phyloP scores from a whole-genome alignment of 2,888 invertebrate genomes.

The Cetonia aurata region DNA sequence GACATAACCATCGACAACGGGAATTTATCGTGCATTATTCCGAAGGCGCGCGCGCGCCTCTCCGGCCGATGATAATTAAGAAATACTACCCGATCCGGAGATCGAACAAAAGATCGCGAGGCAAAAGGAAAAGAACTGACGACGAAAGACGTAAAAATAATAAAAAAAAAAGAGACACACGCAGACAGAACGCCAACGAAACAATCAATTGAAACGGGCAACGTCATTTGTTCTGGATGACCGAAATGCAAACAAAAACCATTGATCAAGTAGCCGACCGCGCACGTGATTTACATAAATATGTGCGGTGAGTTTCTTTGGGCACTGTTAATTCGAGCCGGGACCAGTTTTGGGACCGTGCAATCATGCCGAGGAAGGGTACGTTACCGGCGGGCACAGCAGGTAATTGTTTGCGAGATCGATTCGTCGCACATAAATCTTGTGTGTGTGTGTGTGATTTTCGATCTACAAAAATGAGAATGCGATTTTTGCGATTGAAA shows the following conservation, averaged over 20 bases:
- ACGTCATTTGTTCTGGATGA: slow-evolving; percentile 36
- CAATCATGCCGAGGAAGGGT: slow-evolving; percentile 13
- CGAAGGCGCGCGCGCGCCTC: neutral
- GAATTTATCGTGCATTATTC: slow-evolving; percentile 9
- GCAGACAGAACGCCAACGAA: slow-evolving; percentile 15
- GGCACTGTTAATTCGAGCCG: slow-evolving; percentile 7
- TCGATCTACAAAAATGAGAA: slow-evolving; percentile 14
- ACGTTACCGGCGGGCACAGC: slow-evolving; percentile 17
- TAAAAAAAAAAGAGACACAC: slow-evolving; percentile 2
- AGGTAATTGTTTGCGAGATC: slow-evolving; percentile 6
- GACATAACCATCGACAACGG: slow-evolving; percentile 22
- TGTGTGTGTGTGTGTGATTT: slow-evolving; percentile 15
- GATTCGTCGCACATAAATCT: slow-evolving; percentile 30
- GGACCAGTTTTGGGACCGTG: neutral
- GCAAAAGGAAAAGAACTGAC: neutral
- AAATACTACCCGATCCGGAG: slow-evolving; percentile 23
- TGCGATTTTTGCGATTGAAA: slow-evolving; percentile 19
- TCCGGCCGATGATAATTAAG: slow-evolving; percentile 24
- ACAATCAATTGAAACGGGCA: slow-evolving; percentile 39
- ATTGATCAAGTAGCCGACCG: slow-evolving; percentile 36
- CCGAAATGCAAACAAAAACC: slow-evolving; percentile 35
- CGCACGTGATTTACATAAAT: slow-evolving; percentile 38
- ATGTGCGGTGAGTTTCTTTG: slow-evolving; percentile 26
- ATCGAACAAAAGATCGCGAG: slow-evolving; percentile 16
- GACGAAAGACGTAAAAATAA: neutral